Conservation (phyloP, 1,140 invertebrate genomes). For the Trichoplusia ni region DNA sequence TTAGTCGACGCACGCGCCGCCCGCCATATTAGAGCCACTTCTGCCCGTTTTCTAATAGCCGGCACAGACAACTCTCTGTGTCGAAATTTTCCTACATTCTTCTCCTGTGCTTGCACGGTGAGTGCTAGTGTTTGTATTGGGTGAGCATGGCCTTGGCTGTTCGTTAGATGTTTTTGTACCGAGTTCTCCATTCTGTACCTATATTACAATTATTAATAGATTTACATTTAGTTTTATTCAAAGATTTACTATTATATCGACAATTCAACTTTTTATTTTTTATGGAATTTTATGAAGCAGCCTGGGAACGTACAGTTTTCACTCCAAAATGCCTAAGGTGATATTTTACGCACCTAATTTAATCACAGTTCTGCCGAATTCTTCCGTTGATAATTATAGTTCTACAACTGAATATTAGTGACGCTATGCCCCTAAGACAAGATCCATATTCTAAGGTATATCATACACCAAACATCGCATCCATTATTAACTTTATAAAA, state of each 20-base stretch:
- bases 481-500: constrained; percentile 38
- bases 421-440: constrained; percentile 16
- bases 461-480: constrained; percentile 5
- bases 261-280: too few relatives aligned
- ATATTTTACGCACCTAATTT: neutral
- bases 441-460: constrained; percentile 1
- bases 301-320: too few relatives aligned
- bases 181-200: constrained; percentile 33
- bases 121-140: constrained; percentile 9
- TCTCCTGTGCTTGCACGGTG: constrained; percentile 10
- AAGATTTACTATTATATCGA: too few relatives aligned
- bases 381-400: neutral
- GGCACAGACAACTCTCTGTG: constrained; percentile 10
- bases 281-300: too few relatives aligned
- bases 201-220: constrained; percentile 15
- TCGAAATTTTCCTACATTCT: constrained; percentile 1
- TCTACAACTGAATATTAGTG: neutral
- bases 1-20: constrained; percentile 53
- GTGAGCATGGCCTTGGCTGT: constrained; percentile 29
- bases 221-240: too few relatives aligned
- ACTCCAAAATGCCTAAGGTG: neutral
- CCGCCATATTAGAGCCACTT: constrained; percentile 16
- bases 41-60: constrained; percentile 30
- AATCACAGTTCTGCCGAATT: neutral
- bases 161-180: constrained; percentile 31